Evolutionary conservation across 2,888 invertebrate species (phyloP).

Genomic region (Aphodius granarius): DNA sequence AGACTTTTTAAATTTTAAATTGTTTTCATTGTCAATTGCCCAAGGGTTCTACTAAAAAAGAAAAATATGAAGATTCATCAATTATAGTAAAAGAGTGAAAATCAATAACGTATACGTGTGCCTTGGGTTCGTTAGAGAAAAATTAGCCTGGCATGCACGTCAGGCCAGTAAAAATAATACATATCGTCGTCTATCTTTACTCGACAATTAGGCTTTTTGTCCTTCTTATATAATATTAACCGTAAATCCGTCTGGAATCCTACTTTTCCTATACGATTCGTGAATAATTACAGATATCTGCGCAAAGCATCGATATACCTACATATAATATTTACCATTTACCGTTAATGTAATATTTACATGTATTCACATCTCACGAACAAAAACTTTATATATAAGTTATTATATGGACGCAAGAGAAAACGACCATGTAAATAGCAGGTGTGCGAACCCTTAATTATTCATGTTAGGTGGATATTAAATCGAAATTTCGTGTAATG

Average conservation of each 20-base stretch:
- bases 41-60: no score
- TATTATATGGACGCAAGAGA: background rate
- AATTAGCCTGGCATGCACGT: background rate
- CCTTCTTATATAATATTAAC: background rate
- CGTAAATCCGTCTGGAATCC: background rate
- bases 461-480: background rate
- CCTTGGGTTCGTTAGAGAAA: background rate
- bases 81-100: background rate
- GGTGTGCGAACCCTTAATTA: background rate
- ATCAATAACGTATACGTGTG: background rate
- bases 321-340: background rate
- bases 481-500: background rate
- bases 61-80: no score
- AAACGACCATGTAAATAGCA: background rate
- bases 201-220: background rate
- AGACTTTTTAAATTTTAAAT: no score
- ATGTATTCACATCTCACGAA: background rate
- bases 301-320: background rate
- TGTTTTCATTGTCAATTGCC: no score
- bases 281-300: background rate
- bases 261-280: background rate
- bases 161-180: background rate
- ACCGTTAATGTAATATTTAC: background rate
- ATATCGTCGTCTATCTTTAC: background rate
- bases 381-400: background rate